phyloP scores from a whole-genome alignment of 1,140 invertebrate species.

The Drosophila novamexicana region DNA sequence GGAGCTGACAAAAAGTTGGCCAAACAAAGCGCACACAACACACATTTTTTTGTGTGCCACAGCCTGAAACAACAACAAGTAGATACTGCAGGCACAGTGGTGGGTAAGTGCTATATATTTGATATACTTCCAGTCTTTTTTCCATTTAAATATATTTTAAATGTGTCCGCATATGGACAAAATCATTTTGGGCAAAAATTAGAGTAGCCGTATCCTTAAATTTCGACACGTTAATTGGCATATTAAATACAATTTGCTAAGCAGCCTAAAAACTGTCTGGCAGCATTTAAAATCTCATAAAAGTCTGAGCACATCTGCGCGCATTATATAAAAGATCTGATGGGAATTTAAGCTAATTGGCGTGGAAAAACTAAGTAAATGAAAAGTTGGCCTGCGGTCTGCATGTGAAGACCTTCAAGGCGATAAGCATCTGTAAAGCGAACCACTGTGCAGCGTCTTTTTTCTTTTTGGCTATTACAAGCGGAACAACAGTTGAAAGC shows the following conservation, averaged over 20 bases:
- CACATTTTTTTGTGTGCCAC: slow-evolving; percentile 27
- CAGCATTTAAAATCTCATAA: slow-evolving; percentile 46
- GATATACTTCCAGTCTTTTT: too few species aligned
- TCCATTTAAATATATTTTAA: too few species aligned
- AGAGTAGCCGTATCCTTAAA: neutral
- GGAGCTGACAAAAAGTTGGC: slow-evolving; percentile 42
- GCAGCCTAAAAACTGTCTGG: slow-evolving; percentile 22
- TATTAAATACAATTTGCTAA: neutral
- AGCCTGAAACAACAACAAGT: neutral
- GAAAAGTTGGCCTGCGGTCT: slow-evolving; percentile 32
- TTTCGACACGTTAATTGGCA: neutral
- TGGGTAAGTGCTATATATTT: neutral
- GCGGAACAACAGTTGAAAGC: slow-evolving; percentile 52
- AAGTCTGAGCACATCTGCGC: slow-evolving; percentile 18
- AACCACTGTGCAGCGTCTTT: slow-evolving; percentile 39
- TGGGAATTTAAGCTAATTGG: slow-evolving; percentile 72
- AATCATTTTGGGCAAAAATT: neutral
- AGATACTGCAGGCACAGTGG: slow-evolving; percentile 1
- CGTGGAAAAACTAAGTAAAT: slow-evolving; percentile 55
- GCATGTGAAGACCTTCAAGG: slow-evolving; percentile 14
- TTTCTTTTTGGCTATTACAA: slow-evolving; percentile 30
- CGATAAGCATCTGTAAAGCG: slow-evolving; percentile 36
- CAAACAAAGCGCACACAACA: slow-evolving; percentile 36
- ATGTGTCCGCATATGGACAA: too few species aligned
- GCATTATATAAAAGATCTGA: slow-evolving; percentile 56